These are phyloP conservation scores for Ormyrus labotus DNA, from an alignment of 2,888 invertebrate species.

Conservation along the genomic window DNA sequence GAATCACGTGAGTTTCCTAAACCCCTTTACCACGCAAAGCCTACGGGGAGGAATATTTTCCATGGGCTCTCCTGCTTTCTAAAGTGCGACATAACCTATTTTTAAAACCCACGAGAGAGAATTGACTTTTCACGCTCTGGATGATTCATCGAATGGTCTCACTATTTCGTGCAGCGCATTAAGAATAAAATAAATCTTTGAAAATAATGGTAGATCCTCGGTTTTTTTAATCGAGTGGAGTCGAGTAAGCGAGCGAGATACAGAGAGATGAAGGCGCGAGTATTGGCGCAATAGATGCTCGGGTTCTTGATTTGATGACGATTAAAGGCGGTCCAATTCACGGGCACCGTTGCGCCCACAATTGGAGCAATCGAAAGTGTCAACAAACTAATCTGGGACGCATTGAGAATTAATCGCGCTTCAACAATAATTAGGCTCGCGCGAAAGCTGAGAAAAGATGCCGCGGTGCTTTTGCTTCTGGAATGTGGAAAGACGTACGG, in stretches of 20 bases:
- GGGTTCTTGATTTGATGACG: conserved; percentile 1
- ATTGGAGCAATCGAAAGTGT: conserved; percentile 33
- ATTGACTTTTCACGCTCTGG: not conserved
- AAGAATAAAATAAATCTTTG: no score
- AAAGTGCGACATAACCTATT: conserved; percentile 45
- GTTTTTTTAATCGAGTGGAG: no score
- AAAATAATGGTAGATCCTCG: no score
- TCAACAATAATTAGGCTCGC: conserved; percentile 24
- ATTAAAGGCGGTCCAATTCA: conserved; percentile 18
- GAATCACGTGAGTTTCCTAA: conserved; percentile 15
- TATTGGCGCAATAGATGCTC: no score
- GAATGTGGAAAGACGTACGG: no score
- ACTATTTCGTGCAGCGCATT: not conserved
- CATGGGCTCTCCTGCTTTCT: not conserved
- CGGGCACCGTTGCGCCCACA: not conserved
- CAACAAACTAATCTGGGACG: conserved; percentile 44
- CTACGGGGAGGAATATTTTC: conserved; percentile 10
- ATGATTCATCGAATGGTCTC: conserved; percentile 1
- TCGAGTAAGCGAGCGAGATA: no score
- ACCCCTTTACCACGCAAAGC: not conserved
- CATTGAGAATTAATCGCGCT: conserved; percentile 30
- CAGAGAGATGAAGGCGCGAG: no score
- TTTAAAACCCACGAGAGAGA: conserved; percentile 19
- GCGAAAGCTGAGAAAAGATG: no score
- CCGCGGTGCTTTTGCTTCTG: no score